These are phyloP conservation scores for Andrena praecox DNA, from an alignment of 2,888 invertebrate species.

Conservation along the genomic window DNA sequence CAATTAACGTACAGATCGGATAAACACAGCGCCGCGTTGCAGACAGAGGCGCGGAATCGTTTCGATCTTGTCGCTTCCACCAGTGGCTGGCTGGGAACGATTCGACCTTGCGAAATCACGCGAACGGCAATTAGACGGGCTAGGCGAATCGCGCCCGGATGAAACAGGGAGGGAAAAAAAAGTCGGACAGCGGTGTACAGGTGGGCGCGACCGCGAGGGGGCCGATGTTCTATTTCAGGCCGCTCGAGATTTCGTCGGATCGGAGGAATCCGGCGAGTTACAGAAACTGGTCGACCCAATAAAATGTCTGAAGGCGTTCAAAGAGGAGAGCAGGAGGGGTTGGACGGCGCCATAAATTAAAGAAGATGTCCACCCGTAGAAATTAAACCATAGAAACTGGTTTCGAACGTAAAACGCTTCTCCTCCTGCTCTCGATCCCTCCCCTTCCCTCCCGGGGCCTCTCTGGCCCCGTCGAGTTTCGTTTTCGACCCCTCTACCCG, in stretches of 20 bases:
- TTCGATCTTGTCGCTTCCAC: conserved; percentile 53
- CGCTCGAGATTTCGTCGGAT: conserved; percentile 44
- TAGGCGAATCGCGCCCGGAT: conserved; percentile 3
- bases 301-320: conserved; percentile 79
- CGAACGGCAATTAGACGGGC: conserved; percentile 33
- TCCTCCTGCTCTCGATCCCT: conserved; percentile 51
- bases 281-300: conserved; percentile 80
- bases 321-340: conserved; percentile 53
- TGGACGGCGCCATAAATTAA: conserved; percentile 80
- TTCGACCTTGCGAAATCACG: conserved; percentile 58
- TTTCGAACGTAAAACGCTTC: conserved; percentile 76
- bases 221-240: conserved; percentile 12
- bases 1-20: conserved; percentile 62
- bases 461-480: background rate
- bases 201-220: background rate
- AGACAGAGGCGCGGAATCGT: conserved; percentile 45
- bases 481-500: conserved; percentile 44
- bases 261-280: conserved; percentile 64
- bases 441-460: conserved; percentile 10
- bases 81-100: conserved; percentile 37
- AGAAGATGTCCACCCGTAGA: conserved; percentile 82
- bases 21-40: conserved; percentile 43
- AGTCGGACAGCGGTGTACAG: background rate
- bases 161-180: background rate
- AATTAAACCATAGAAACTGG: conserved; percentile 83